Evolutionary conservation across 2,113 vertebrate species (phyloP).

Genomic region (Hypomesus transpacificus): DNA sequence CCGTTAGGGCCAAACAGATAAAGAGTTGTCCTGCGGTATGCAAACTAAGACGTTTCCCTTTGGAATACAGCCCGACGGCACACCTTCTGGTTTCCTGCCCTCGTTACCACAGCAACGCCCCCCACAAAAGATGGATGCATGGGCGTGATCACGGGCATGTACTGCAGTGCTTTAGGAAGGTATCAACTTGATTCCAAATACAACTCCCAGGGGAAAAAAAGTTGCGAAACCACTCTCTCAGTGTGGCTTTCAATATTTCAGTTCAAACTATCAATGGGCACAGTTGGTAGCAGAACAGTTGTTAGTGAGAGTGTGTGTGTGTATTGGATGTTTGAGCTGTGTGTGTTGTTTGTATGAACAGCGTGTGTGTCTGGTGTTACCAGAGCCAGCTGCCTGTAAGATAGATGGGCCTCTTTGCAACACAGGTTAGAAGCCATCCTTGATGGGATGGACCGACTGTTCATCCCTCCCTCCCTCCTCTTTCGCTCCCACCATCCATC

Average conservation of each 20-base stretch:
- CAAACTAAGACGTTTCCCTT: neutral
- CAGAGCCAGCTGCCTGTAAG: constrained; percentile 38
- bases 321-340: neutral
- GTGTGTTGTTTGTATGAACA: constrained; percentile 37
- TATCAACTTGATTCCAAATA: no score
- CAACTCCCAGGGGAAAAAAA: neutral
- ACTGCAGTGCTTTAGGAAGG: no score
- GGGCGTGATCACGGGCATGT: no score
- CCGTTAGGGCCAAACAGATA: neutral
- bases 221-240: neutral
- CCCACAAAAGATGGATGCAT: neutral
- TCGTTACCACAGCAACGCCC: constrained; percentile 2
- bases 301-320: neutral
- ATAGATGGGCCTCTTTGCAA: constrained; percentile 66
- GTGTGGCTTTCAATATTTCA: neutral
- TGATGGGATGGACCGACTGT: constrained; percentile 64
- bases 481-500: constrained; percentile 25
- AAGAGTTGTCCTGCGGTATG: neutral
- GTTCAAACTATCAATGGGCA: neutral
- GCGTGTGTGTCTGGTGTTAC: constrained; percentile 46
- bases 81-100: neutral
- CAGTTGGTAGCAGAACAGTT: neutral
- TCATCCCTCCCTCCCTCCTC: constrained; percentile 21
- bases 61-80: neutral
- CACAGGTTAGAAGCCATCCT: constrained; percentile 71